These are phyloP conservation scores for Acanthopagrus latus DNA, from an alignment of 2,797 vertebrate genomes.

Conservation along the genomic window DNA sequence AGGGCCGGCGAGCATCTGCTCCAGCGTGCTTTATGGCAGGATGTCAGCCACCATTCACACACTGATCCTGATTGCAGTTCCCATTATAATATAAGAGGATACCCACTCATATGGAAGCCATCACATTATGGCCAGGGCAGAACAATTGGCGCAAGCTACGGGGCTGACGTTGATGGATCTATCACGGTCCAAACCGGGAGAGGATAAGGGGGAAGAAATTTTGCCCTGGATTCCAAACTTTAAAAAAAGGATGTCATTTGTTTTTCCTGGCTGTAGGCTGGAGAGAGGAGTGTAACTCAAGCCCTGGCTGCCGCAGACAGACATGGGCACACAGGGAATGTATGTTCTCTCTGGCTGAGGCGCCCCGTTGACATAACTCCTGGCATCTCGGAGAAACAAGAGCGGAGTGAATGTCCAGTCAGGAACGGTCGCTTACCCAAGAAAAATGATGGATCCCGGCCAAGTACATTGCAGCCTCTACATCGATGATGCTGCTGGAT, in stretches of 20 bases:
- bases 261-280: conserved; percentile 71
- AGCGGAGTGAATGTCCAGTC: conserved; percentile 1
- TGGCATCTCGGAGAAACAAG: conserved; percentile 50
- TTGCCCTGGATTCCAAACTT: conserved; percentile 54
- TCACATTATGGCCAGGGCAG: conserved; percentile 67
- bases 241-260: conserved; percentile 70
- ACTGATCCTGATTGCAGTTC: conserved; percentile 70
- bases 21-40: conserved; percentile 49
- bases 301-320: conserved; percentile 48
- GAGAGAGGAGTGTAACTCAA: conserved; percentile 64
- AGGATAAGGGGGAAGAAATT: conserved; percentile 15
- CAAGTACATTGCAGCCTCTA: background rate
- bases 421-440: conserved; percentile 10
- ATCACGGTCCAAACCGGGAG: conserved; percentile 59
- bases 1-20: conserved; percentile 31
- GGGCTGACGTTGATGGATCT: conserved; percentile 70
- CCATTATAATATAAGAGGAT: conserved; percentile 71
- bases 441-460: conserved; percentile 29
- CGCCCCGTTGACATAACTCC: conserved; percentile 60
- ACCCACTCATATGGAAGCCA: conserved; percentile 76
- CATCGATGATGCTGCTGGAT: conserved; percentile 14
- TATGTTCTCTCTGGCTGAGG: conserved; percentile 37
- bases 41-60: conserved; percentile 70
- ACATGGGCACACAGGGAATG: conserved; percentile 58
- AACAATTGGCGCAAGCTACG: conserved; percentile 69